phyloP scores from a whole-genome alignment of 92 coral and sea anemone species.

The Paramuricea clavata region DNA sequence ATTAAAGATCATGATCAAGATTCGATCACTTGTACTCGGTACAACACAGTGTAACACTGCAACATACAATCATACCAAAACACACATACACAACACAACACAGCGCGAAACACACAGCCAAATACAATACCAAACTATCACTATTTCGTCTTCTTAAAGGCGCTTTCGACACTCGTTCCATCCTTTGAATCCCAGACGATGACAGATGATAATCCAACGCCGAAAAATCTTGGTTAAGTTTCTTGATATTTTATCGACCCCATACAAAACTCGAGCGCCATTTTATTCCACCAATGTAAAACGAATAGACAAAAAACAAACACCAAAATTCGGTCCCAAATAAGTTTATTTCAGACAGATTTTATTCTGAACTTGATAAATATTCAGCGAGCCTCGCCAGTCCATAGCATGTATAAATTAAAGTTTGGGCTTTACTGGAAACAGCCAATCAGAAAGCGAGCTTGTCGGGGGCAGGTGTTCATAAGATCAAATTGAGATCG shows the following conservation, averaged over 20 bases:
- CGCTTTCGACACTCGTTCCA: conserved; percentile 40
- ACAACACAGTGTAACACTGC: background rate
- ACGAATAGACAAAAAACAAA: background rate
- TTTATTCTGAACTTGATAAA: conserved; percentile 44
- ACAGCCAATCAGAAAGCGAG: conserved; percentile 33
- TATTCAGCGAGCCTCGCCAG: conserved; percentile 9
- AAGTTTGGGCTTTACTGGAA: conserved; percentile 11
- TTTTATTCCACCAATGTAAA: background rate
- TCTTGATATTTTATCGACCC: background rate
- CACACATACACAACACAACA: background rate
- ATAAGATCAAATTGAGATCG: conserved; percentile 4
- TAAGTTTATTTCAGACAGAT: conserved; percentile 13
- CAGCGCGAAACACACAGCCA: background rate
- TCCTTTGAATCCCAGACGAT: conserved; percentile 22
- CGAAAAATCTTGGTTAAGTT: background rate
- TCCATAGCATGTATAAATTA: conserved; percentile 26
- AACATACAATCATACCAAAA: background rate
- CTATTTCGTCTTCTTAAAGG: conserved; percentile 48
- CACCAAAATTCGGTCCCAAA: background rate
- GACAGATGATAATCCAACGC: background rate
- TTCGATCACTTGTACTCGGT: background rate
- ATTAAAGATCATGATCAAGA: background rate
- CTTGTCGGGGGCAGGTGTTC: conserved; percentile 22
- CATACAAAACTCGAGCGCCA: background rate
- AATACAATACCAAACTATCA: conserved; percentile 44